Percentiles rank a stretch among this genome's conserved stretches.
These are phyloP conservation scores for Megalops cyprinoides DNA, from an alignment of 2,797 vertebrate genomes.

Conservation along the genomic window DNA sequence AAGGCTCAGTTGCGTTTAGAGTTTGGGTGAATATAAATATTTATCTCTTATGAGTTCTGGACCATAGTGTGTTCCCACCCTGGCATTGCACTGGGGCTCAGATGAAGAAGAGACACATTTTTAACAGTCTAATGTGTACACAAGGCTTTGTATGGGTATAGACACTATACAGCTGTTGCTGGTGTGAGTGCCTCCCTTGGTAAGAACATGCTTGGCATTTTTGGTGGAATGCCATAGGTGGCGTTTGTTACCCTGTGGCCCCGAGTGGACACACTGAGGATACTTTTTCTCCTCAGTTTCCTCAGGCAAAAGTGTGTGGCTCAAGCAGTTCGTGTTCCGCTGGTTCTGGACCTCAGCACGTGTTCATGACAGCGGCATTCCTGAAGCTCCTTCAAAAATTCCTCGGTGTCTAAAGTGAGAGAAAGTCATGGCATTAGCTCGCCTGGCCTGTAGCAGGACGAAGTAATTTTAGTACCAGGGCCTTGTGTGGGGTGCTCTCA, in stretches of 20 bases:
- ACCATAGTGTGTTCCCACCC: constrained; percentile 60
- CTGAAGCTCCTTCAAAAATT: not conserved
- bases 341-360: not conserved
- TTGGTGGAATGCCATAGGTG: constrained; percentile 72
- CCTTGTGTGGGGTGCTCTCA: constrained; percentile 12
- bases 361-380: not conserved
- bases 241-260: constrained; percentile 60
- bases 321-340: not conserved
- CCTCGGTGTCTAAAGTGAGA: not conserved
- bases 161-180: constrained; percentile 56
- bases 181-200: constrained; percentile 61
- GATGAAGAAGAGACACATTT: constrained; percentile 23
- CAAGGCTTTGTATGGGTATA: constrained; percentile 45
- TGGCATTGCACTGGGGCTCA: constrained; percentile 36
- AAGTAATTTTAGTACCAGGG: constrained; percentile 20
- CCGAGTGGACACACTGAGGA: not conserved
- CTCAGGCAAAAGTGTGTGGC: not conserved
- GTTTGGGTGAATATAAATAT: constrained; percentile 31
- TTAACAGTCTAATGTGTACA: constrained; percentile 43
- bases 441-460: not conserved
- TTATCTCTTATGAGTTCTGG: not conserved
- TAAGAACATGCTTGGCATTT: constrained; percentile 70
- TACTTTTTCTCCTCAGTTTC: not conserved
- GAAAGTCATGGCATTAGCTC: not conserved
- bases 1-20: not conserved